Conservation (phyloP, 2,113 vertebrate genomes). For the Trogon surrucura region DNA sequence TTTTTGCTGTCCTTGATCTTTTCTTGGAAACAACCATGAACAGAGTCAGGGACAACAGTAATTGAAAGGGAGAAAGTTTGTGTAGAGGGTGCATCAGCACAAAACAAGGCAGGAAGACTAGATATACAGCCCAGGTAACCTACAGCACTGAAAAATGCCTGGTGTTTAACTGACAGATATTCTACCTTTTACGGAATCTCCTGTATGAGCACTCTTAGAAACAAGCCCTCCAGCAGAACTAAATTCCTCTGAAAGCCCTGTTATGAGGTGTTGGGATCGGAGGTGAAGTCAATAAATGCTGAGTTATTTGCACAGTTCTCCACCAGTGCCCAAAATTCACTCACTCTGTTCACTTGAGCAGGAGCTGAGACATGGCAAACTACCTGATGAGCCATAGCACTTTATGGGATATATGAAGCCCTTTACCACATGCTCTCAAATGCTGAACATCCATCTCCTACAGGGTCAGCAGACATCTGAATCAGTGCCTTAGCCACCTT, state of each 20-base stretch:
- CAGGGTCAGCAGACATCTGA: not conserved
- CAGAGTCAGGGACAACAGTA: not conserved
- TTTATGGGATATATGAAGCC: not conserved
- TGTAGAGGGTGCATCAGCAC: not conserved
- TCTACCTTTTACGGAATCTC: not conserved
- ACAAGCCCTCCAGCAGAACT: not conserved
- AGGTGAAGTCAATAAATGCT: conserved; percentile 2
- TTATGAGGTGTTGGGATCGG: not conserved
- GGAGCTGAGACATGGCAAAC: not conserved
- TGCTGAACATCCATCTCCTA: not conserved
- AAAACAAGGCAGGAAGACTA: not conserved
- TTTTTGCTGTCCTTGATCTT: not conserved
- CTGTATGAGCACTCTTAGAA: not conserved
- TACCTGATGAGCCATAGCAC: not conserved
- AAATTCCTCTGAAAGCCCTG: conserved; percentile 4
- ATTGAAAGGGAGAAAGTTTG: not conserved
- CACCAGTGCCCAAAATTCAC: not conserved
- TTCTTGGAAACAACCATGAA: not conserved
- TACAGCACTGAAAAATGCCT: not conserved
- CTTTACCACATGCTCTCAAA: not conserved
- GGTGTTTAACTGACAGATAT: not conserved
- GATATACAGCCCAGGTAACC: not conserved
- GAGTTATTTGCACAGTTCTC: conserved; percentile 1
- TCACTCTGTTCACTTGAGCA: not conserved
- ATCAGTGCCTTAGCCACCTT: not conserved